Base-by-base conservation (phyloP, 2,113 vertebrate genomes). In the Lates calcarifer region DNA sequence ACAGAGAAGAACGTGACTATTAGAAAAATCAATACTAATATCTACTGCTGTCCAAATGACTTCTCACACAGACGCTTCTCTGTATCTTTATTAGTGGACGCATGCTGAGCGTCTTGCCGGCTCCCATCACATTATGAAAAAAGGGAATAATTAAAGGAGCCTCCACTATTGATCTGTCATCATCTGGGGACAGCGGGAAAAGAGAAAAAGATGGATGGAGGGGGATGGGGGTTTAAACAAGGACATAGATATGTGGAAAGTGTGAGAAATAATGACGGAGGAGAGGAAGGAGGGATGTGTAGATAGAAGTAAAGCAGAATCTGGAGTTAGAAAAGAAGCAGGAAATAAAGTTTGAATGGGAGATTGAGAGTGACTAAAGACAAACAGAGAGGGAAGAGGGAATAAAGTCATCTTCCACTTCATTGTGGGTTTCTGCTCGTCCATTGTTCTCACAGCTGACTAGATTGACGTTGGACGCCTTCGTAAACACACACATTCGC, bases 21-120 rank as follows among this genome's bases (percentile, higher is more conserved):
- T 89, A 81, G 86, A 39, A 82, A 89, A 86, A 90, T 90, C 91
- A 77, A 92, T 88, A 78, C 76, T 77, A 87, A 92, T 88, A 87
- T 82, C 83, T 75, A 55, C 61, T 2, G 37, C 61, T 65, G 83
- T 84, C 45, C 87, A 75, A 64, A 84, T 81, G 29, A 80, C 33
- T 85, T 56, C 72, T 83, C 73, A 10, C 58, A 29, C 78, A 55
- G 75, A 71, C 2, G 0, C 80, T 69, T 37, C 75, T 62, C 77
- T 79, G 65, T 75, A 53, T 85, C 85, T 85, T 83, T 70, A 86
- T 90, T 74, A 77, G 71, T 22, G 55, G 24, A 83, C 5, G 18
- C 39, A 65, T 3, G n/a, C 58, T 2, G 56, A 67, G 87, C 62
- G 51, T 83, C 76, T 67, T 31, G 29, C 66, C 5, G 4, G 55